Evolutionary conservation across 1,140 invertebrate species (phyloP), one percentile per base, ranked within the genome.

Genomic region (Drosophila nasuta): DNA sequence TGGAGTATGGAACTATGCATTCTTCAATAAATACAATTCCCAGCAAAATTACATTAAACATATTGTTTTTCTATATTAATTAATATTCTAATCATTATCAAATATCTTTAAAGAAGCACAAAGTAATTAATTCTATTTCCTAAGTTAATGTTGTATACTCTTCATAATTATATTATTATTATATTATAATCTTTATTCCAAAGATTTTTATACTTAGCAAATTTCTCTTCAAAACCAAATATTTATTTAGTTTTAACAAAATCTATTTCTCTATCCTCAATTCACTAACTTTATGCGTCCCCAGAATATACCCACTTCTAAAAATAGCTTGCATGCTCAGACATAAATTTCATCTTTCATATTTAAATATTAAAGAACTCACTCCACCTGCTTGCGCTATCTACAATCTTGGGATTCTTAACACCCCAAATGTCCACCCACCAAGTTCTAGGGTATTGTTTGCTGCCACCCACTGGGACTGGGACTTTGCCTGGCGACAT

Each of bases 401-500:
- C 41, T 13, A 13, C n/a, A 3, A 43, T 43, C 41, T 43, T 41
- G 5, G 49, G 25, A 52, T 30, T 20, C 28, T 33, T 52, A 52
- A 30, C 10, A 30, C 25, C 49, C 49, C 20, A 20, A 20, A 10
- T 11, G 2, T 25, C 35, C 28, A 62, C 8, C 20, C 13, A 13
- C 17, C 15, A 41, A 20, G 20, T 8, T 30, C 11, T 52, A 64
- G 62, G 62, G 62, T 65, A 65, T 65, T 65, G 10, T 11, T 48
- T 35, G 46, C 1, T 25, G 58, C 46, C 38, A 67, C 13, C 48
- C 35, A 51, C 25, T 51, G 72, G 25, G 72, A 51, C 25, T 51
- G 72, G 25, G 72, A 25, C 45, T 57, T 30, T 52, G 46, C 10
- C 33, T 35, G 74, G 74, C 74, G 74, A 66, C 74, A 17, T 45